Base-by-base conservation (phyloP, 92 coral and sea anemone species). In the Blastomussa wellsi region DNA sequence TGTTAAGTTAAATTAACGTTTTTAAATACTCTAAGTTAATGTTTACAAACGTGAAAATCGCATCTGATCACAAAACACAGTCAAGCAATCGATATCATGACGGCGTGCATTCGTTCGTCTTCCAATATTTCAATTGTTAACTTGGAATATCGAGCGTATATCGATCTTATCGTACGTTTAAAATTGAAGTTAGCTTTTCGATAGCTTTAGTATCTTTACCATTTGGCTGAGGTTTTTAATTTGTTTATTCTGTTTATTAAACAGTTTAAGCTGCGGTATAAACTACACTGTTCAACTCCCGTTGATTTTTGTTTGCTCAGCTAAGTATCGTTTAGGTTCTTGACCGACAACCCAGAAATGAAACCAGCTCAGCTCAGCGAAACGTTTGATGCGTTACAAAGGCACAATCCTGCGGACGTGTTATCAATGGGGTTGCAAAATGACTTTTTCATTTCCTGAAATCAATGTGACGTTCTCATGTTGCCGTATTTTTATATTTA, bases 231-330 rank as follows among this genome's bases (percentile, higher is more conserved):
- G 42, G 24, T 55, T 35, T 47, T 12, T 62, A 80, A 47, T 80
- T 44, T 80, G 84, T 80, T 80, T 42, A 31, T 19, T 80, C 31
- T 80, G 84, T 80, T 80, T 42, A 31, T 19, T 47, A 68, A 68
- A 66, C 84, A 80, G 41, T 66, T 42, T 33, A 82, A 47, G 42
- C 35, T 15, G 41, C 32, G 33, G 4, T 7, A 62, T 62, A 28
- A 62, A 62, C 32, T 62, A 14, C 19, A 17, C 52, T 70, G 78
- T 38, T n/a, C 39, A n/a, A 71, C 78, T 55, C 86, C 78, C 39
- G 69, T 71, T 72, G 86, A 52, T 69, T 44, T 81, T 70, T 82
- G 74, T 82, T 82, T 82, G 37, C 78, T 49, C 36, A 42, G 55
- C 53, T 2, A 62, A 22, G 28, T 26, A 31, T 13, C 35, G 35